Percentiles rank a stretch among this genome's conserved stretches.
Conservation (phyloP, 1,140 invertebrate species). For the Tetraneura akinire region DNA sequence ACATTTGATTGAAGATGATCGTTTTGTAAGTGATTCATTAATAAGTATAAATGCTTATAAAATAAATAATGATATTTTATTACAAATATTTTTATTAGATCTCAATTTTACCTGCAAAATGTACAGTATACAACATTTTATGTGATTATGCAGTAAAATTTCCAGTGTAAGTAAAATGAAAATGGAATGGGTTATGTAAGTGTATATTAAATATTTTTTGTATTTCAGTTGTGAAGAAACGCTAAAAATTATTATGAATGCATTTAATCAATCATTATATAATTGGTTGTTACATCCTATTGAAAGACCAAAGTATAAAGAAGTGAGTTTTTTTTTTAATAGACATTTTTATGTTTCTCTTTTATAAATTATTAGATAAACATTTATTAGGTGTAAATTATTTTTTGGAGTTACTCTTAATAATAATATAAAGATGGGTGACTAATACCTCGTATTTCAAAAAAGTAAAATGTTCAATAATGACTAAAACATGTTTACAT, state of each 20-base stretch:
- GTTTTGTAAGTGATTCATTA: conserved; percentile 9
- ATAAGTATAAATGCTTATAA: no score
- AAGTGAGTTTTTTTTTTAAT: conserved; percentile 2
- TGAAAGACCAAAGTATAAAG: neutral
- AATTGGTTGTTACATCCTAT: conserved; percentile 23
- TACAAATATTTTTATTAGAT: conserved; percentile 14
- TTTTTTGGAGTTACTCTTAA: no score
- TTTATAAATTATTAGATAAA: no score
- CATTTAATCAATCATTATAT: neutral
- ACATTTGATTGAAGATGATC: conserved; percentile 19
- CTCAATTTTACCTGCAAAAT: neutral
- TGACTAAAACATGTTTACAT: no score
- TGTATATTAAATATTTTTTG: no score
- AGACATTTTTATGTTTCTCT: no score
- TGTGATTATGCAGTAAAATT: neutral
- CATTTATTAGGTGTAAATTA: no score
- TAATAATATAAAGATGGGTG: no score
- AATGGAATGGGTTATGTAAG: no score
- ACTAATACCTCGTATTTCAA: no score
- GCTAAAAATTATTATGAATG: neutral
- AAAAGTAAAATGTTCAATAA: no score
- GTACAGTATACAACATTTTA: neutral
- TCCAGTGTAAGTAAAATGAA: neutral
- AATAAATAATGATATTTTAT: no score
- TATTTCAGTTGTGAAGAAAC: neutral